Base-by-base conservation (phyloP, 2,113 vertebrate genomes). In the Amblyopsis rosae region DNA sequence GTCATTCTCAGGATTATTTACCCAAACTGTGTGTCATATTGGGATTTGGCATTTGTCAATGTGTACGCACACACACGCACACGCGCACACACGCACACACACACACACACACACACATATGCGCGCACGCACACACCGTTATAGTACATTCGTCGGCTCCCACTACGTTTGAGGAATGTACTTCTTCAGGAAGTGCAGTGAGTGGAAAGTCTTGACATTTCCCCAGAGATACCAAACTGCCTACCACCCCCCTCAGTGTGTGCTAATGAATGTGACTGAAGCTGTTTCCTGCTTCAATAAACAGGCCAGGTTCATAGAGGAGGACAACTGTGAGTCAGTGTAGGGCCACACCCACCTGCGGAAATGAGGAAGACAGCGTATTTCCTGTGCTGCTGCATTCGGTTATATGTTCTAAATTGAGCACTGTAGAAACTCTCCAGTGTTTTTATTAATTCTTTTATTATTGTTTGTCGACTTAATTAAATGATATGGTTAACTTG, bases 191-290 rank as follows among this genome's bases (percentile, higher is more conserved):
- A 64, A 64, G 59, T 63, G 35, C 60, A 64, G 59, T 47, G 47
- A 73, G 46, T 1, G 6, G 51, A 73, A 67, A 69, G 51, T 57
- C 41, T 68, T 50, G 63, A 79, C 76, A 60, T 74, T 62, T 75
- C 35, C 50, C 9, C 45, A 0, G 3, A 62, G 68, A 61, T 64
- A 59, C 8, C 32, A 41, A 41, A 41, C 35, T 33, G 53, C 41
- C 45, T 15, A 9, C 0, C 35, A 17, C n/a, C 49, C 9, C 19
- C 32, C 56, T 12, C 55, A 73, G 41, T 57, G 12, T 73, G 46
- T 62, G 50, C 65, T 72, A 53, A 56, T n/a, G 46, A 60, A 72
- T 32, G 68, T 4, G n/a, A 51, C n/a, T 62, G 46, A 60, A 32
- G 48, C 9, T n/a, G 19, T 49, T 71, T 59, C 56, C 50, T 46